Conservation (phyloP, 2,113 vertebrate genomes). For the Vidua chalybeata region DNA sequence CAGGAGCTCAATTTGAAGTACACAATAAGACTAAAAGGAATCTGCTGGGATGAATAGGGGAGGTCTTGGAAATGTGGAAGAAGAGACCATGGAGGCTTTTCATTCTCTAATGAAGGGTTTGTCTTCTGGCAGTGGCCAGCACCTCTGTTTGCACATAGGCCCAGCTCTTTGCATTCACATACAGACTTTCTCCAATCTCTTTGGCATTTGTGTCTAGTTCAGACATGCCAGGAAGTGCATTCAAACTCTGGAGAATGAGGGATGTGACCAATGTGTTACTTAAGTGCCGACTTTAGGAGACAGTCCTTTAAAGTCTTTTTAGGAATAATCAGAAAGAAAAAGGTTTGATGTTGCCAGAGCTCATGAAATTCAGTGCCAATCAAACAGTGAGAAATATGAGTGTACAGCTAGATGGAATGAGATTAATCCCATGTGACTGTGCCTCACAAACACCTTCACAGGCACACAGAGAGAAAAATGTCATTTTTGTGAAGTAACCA, state of each 20-base stretch:
- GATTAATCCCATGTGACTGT: not conserved
- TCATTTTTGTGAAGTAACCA: not conserved
- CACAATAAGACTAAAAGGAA: not conserved
- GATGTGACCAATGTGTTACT: not conserved
- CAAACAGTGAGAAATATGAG: not conserved
- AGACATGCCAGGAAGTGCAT: not conserved
- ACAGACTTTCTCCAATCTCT: not conserved
- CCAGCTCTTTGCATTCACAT: not conserved
- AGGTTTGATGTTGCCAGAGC: not conserved
- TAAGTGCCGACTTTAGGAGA: not conserved
- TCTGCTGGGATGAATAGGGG: not conserved
- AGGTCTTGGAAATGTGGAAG: not conserved
- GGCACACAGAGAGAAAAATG: not conserved
- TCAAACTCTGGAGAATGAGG: not conserved
- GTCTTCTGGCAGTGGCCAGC: not conserved
- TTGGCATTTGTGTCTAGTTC: not conserved
- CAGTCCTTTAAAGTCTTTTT: not conserved
- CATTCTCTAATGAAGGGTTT: not conserved
- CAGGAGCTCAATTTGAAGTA: not conserved
- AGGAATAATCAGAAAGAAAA: not conserved
- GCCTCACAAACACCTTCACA: not conserved
- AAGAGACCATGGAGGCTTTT: not conserved
- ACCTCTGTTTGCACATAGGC: not conserved
- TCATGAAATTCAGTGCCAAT: not conserved
- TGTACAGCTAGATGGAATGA: not conserved